Percentiles rank a stretch among this genome's conserved stretches.
Conservation (phyloP, 1,140 invertebrate species). For the Belonocnema kinseyi region DNA sequence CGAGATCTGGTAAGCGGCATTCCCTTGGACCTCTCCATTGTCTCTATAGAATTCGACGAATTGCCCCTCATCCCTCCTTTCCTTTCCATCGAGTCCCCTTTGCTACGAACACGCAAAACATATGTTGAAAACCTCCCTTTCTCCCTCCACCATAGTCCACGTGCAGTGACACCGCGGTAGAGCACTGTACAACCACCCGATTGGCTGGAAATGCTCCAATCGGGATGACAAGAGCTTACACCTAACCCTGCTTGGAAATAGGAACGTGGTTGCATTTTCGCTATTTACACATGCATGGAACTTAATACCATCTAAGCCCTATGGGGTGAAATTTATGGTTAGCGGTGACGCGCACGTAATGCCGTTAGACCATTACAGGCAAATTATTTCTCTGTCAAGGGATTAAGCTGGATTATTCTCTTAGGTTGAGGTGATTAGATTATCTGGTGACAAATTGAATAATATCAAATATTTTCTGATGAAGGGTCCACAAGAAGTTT, state of each 20-base stretch:
- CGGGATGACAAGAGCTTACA: constrained; percentile 31
- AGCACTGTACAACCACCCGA: constrained; percentile 48
- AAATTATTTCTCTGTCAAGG: constrained; percentile 52
- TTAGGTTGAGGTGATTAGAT: background rate
- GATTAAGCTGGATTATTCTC: constrained; percentile 45
- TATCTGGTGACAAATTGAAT: constrained; percentile 8
- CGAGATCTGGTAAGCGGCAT: constrained; percentile 1
- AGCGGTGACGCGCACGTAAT: constrained; percentile 57
- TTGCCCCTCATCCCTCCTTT: constrained; percentile 33
- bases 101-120: constrained; percentile 56
- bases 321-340: constrained; percentile 57
- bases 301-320: constrained; percentile 41
- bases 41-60: constrained; percentile 12
- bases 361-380: constrained; percentile 50
- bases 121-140: constrained; percentile 62
- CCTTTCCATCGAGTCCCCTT: constrained; percentile 39
- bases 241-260: constrained; percentile 9
- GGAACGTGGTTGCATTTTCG: constrained; percentile 4
- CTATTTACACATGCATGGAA: constrained; percentile 35
- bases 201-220: constrained; percentile 61
- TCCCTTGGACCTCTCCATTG: constrained; percentile 26
- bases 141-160: constrained; percentile 49
- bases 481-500: too few species aligned
- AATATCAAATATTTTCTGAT: too few species aligned
- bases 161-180: constrained; percentile 53